phyloP scores from a whole-genome alignment of 2,113 vertebrate species.

The Eulemur rufifrons region DNA sequence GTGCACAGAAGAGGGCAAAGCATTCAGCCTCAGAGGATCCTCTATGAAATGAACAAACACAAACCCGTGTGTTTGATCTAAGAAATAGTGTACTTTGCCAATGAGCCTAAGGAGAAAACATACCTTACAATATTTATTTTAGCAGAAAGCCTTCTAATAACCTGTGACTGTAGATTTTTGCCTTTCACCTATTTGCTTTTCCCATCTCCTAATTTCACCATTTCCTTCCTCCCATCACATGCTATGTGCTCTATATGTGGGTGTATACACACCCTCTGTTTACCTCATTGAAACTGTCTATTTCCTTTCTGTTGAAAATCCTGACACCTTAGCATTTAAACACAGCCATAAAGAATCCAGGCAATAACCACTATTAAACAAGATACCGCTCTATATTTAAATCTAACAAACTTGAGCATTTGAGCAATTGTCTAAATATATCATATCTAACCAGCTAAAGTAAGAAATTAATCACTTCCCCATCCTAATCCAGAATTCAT shows the following conservation, averaged over 20 bases:
- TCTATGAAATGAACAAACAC: not conserved
- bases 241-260: not conserved
- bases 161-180: not conserved
- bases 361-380: not conserved
- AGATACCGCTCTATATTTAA: not conserved
- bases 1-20: not conserved
- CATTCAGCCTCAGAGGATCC: not conserved
- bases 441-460: conserved; percentile 26
- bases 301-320: conserved; percentile 15
- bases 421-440: not conserved
- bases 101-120: not conserved
- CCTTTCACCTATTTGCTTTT: not conserved
- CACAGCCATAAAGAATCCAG: not conserved
- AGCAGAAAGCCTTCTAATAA: not conserved
- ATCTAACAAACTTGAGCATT: not conserved
- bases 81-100: not conserved
- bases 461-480: not conserved
- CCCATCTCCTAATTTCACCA: not conserved
- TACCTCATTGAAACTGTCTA: not conserved
- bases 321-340: not conserved
- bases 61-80: not conserved
- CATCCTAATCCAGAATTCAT: conserved; percentile 4
- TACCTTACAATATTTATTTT: not conserved
- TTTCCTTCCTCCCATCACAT: not conserved
- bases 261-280: not conserved